These are phyloP conservation scores for Anniella stebbinsi DNA, from an alignment of 2,797 vertebrate genomes.

Conservation along the genomic window DNA sequence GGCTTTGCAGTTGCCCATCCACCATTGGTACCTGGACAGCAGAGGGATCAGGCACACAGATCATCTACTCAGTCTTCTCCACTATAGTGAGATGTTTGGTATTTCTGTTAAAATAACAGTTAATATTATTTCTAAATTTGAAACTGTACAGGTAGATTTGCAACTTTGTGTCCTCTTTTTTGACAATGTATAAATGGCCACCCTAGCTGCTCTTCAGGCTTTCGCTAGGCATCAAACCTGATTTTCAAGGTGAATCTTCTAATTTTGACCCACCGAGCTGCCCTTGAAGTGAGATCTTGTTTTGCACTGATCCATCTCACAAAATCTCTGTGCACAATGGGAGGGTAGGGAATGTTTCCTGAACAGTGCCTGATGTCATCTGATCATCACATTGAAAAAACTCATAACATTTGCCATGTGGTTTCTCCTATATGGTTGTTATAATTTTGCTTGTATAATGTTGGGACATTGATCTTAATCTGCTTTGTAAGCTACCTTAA, in stretches of 20 bases:
- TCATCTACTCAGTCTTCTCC: too few species aligned
- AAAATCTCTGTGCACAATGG: background rate
- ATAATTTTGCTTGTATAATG: background rate
- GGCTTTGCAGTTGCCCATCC: too few species aligned
- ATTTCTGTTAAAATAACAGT: too few species aligned
- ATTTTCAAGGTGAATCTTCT: background rate
- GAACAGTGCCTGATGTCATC: background rate
- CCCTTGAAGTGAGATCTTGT: background rate
- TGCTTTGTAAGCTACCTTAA: background rate
- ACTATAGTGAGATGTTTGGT: too few species aligned
- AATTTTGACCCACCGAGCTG: background rate
- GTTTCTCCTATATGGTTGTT: background rate
- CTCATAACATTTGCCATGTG: background rate
- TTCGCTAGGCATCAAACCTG: background rate
- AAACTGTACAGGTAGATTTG: too few species aligned
- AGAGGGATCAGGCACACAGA: too few species aligned
- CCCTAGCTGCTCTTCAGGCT: too few species aligned
- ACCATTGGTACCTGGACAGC: too few species aligned
- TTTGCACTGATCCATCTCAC: background rate
- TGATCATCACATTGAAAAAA: too few species aligned
- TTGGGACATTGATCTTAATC: background rate
- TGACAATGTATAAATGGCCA: too few species aligned
- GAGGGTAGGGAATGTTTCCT: background rate
- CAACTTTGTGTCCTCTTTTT: too few species aligned
- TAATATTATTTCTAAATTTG: too few species aligned